These are phyloP conservation scores for Cyclopterus lumpus DNA, from an alignment of 2,797 vertebrate genomes.

Conservation along the genomic window DNA sequence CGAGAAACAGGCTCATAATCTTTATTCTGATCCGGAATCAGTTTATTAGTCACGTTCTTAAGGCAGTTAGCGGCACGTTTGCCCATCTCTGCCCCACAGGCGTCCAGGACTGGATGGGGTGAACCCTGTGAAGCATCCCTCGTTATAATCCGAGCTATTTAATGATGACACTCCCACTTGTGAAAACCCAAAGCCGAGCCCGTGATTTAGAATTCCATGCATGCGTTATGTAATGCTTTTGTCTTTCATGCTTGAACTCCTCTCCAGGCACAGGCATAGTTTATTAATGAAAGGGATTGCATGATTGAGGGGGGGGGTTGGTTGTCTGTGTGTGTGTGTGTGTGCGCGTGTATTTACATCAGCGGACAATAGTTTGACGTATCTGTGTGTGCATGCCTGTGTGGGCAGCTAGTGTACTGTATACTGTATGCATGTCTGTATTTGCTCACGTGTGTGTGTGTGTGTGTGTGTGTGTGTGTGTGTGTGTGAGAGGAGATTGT, in stretches of 20 bases:
- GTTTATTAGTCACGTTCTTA: slow-evolving; percentile 29
- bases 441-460: slow-evolving; percentile 21
- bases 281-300: slow-evolving; percentile 80
- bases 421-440: slow-evolving; percentile 17
- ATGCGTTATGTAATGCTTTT: slow-evolving; percentile 80
- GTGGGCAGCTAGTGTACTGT: slow-evolving; percentile 12
- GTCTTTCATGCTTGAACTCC: slow-evolving; percentile 79
- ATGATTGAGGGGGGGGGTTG: slow-evolving; percentile 60
- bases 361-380: slow-evolving; percentile 30
- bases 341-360: not conserved
- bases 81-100: slow-evolving; percentile 36
- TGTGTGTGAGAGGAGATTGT: slow-evolving; percentile 34
- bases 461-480: slow-evolving; percentile 24
- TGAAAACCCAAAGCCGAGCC: slow-evolving; percentile 74
- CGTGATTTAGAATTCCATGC: slow-evolving; percentile 80
- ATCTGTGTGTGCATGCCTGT: slow-evolving; percentile 25
- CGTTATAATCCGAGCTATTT: slow-evolving; percentile 76
- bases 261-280: slow-evolving; percentile 69
- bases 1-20: not conserved
- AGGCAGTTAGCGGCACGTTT: slow-evolving; percentile 33
- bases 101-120: slow-evolving; percentile 50
- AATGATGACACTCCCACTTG: slow-evolving; percentile 73
- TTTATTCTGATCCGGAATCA: not conserved
- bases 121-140: slow-evolving; percentile 62
- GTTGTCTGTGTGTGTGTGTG: slow-evolving; percentile 32